Evolutionary conservation across 1,140 invertebrate species (phyloP).

Genomic region (Ostrea denselamellosa): DNA sequence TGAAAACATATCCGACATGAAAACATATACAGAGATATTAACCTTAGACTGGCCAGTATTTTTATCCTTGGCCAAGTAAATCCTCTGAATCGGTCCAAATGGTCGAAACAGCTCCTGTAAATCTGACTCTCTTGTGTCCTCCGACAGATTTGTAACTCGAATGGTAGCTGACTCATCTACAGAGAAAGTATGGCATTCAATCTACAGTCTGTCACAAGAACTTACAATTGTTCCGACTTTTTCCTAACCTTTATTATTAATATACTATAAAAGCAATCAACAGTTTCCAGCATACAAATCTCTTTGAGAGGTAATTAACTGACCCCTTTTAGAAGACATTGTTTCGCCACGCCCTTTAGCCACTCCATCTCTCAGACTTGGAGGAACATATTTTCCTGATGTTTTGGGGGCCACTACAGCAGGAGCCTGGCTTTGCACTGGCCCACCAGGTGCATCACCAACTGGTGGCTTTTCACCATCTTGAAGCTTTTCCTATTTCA

Average conservation of each 20-base stretch:
- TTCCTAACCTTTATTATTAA: too few relatives aligned
- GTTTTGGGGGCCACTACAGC: slow-evolving; percentile 42
- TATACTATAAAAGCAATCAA: too few relatives aligned
- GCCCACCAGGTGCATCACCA: slow-evolving; percentile 54
- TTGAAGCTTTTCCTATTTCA: slow-evolving; percentile 61
- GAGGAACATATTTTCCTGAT: slow-evolving; percentile 86
- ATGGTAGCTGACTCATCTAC: slow-evolving; percentile 90
- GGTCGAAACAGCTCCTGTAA: slow-evolving; percentile 96
- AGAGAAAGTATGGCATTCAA: slow-evolving; percentile 38
- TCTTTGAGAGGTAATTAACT: not conserved
- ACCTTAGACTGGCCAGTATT: slow-evolving; percentile 81
- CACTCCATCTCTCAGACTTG: slow-evolving; percentile 90
- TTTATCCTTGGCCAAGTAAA: slow-evolving; percentile 93
- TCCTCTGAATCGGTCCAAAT: slow-evolving; percentile 92
- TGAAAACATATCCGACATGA: too few relatives aligned
- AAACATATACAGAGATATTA: slow-evolving; percentile 21
- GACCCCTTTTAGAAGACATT: slow-evolving; percentile 80
- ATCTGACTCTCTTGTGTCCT: slow-evolving; percentile 96
- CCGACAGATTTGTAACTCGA: slow-evolving; percentile 97
- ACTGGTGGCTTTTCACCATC: slow-evolving; percentile 62
- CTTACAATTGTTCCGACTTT: too few relatives aligned
- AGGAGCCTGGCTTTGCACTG: slow-evolving; percentile 42
- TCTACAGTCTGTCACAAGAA: too few relatives aligned
- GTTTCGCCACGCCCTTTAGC: slow-evolving; percentile 86
- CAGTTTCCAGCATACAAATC: too few relatives aligned